Evolutionary conservation across 2,113 vertebrate species (phyloP), one percentile per base, ranked within the genome.

Genomic region (Bubo bubo): DNA sequence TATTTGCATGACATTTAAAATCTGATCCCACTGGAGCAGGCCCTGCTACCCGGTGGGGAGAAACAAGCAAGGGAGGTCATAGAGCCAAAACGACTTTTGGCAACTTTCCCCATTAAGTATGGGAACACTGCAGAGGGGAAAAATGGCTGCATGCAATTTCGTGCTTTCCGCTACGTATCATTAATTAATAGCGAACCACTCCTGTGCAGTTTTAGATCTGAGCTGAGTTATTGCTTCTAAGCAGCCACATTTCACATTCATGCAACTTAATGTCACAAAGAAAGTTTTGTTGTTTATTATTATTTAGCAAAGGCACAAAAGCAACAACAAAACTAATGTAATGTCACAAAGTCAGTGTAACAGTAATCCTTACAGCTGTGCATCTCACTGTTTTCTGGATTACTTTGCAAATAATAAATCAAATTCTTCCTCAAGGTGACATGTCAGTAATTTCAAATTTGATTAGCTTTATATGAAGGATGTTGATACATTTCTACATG

Each of bases 391-490:
- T 86, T 92, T 94, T 87, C 95, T 89, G 80, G 62, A 92, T 95
- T 93, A 87, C 70, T 95, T 93, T 90, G 77, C 88, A 95, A 95
- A 93, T 95, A 94, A 92, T 87, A 94, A 90, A 97, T 95, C 71
- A 85, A 94, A 91, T 91, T 96, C 76, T 24, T 94, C 52, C 66
- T 95, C 76, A 95, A 96, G 88, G 66, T 95, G 94, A 86, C 74
- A 92, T 50, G 66, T 76, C 84, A 86, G 90, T 97, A 96, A 95
- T 98, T 98, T 98, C 96, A 95, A 96, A 97, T 98, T 98, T 98
- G 95, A 98, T 98, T 95, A 95, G 70, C 73, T 93, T 95, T 97
- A 92, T 96, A 56, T 95, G 84, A 96, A 97, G 90, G 93, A 92
- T 97, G 86, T 94, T 95, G 72, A 90, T 95, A 64, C 91, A 71